Percentiles rank a stretch among this genome's conserved stretches.
Evolutionary conservation across 2,113 vertebrate genomes (phyloP).

Genomic region (Pyxicephalus adspersus): DNA sequence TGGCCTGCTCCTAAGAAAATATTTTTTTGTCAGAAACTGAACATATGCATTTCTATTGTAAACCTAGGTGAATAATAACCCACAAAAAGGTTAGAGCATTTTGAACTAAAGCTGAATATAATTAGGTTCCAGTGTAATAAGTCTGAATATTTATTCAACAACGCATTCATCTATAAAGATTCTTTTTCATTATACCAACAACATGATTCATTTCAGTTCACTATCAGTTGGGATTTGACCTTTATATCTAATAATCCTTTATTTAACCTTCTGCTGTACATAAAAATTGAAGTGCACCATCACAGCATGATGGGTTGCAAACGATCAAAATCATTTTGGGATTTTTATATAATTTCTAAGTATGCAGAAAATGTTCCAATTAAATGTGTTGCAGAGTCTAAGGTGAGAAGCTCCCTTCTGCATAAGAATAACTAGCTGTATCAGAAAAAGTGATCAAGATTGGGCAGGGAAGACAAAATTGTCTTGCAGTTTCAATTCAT

Average conservation of each 20-base stretch:
- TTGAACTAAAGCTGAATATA: constrained; percentile 34
- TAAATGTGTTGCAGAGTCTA: constrained; percentile 27
- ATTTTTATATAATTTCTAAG: constrained; percentile 36
- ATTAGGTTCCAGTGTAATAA: constrained; percentile 48
- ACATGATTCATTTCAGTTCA: constrained; percentile 53
- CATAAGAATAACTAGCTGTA: constrained; percentile 13
- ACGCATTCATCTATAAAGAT: constrained; percentile 42
- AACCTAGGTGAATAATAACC: constrained; percentile 11
- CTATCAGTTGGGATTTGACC: constrained; percentile 49
- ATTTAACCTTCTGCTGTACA: constrained; percentile 54
- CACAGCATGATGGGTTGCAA: constrained; percentile 28
- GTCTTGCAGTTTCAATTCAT: constrained; percentile 21
- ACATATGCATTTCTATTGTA: neutral
- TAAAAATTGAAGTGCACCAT: constrained; percentile 27
- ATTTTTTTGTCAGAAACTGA: no score
- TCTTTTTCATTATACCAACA: constrained; percentile 55
- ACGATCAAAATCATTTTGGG: constrained; percentile 31
- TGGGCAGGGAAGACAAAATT: constrained; percentile 14
- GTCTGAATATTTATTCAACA: constrained; percentile 52
- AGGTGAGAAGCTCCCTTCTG: constrained; percentile 13
- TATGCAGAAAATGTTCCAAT: constrained; percentile 40
- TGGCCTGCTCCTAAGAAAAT: no score
- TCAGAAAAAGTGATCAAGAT: constrained; percentile 40
- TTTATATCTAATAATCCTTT: constrained; percentile 54
- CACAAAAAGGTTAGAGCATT: constrained; percentile 9